These are phyloP conservation scores for Drosophila gunungcola DNA, from an alignment of 1,140 invertebrate genomes.

Conservation along the genomic window DNA sequence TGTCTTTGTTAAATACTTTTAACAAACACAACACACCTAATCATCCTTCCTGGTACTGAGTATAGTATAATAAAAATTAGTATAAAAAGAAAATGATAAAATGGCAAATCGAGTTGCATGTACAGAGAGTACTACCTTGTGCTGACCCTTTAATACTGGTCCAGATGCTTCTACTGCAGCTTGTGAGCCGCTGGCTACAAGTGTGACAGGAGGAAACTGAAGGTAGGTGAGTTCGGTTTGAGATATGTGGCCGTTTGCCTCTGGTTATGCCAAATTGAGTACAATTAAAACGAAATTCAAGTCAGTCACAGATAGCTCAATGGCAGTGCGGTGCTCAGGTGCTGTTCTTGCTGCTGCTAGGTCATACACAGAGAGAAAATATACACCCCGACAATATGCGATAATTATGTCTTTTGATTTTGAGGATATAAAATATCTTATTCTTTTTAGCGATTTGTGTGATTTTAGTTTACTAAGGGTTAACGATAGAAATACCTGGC, in stretches of 20 bases:
- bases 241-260: constrained; percentile 12
- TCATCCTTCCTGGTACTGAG: not conserved
- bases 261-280: constrained; percentile 59
- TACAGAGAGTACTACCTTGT: constrained; percentile 22
- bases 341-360: constrained; percentile 28
- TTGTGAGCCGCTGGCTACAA: constrained; percentile 22
- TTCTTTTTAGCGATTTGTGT: no score
- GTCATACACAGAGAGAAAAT: not conserved
- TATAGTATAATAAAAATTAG: constrained; percentile 32
- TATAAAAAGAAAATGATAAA: constrained; percentile 13
- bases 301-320: constrained; percentile 37
- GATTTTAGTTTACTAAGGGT: no score
- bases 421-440: no score
- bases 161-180: constrained; percentile 19
- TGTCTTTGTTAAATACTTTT: no score
- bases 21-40: no score
- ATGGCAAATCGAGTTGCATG: constrained; percentile 27
- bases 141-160: constrained; percentile 57
- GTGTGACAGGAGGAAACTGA: not conserved
- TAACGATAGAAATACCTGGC: no score
- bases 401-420: no score
- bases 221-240: constrained; percentile 8
- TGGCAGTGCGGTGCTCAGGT: constrained; percentile 40
- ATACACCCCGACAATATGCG: no score
- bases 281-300: constrained; percentile 66